phyloP scores from a whole-genome alignment of 1,140 invertebrate species.

The Diprion similis region DNA sequence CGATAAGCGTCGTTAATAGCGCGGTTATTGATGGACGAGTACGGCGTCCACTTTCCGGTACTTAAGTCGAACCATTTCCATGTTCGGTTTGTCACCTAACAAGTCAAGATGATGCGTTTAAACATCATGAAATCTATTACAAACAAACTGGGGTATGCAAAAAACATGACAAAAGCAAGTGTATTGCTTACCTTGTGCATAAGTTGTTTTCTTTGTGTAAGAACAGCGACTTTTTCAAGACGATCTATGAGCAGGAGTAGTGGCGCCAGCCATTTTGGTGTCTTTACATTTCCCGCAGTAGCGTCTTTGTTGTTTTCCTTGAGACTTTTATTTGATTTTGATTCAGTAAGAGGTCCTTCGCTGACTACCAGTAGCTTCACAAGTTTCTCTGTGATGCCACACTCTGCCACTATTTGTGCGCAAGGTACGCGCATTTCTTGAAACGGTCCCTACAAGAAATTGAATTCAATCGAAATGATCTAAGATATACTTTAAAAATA shows the following conservation, averaged over 20 bases:
- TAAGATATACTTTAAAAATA: too few relatives aligned
- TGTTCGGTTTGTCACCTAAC: conserved; percentile 52
- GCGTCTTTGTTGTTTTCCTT: conserved; percentile 49
- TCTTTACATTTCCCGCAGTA: conserved; percentile 50
- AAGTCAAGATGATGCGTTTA: not conserved
- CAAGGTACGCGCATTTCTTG: conserved; percentile 76
- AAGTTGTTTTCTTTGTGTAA: conserved; percentile 73
- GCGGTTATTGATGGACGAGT: conserved; percentile 78
- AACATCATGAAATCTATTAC: not conserved
- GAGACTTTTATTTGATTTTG: conserved; percentile 38
- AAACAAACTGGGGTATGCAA: too few relatives aligned
- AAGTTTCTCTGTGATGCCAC: conserved; percentile 64
- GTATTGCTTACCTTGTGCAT: conserved; percentile 70
- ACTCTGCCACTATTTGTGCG: conserved; percentile 65
- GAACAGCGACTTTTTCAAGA: conserved; percentile 80
- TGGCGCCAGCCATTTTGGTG: conserved; percentile 83
- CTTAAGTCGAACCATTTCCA: conserved; percentile 92
- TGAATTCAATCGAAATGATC: not conserved
- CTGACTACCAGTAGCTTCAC: conserved; percentile 63
- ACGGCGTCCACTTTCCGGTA: conserved; percentile 82
- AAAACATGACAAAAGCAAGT: conserved; percentile 31
- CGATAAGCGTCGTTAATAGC: conserved; percentile 86
- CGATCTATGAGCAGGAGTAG: conserved; percentile 80
- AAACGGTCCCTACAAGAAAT: conserved; percentile 50
- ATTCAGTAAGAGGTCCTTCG: conserved; percentile 54